Evolutionary conservation across 2,888 invertebrate species (phyloP).

Genomic region (Cordilura impudica): DNA sequence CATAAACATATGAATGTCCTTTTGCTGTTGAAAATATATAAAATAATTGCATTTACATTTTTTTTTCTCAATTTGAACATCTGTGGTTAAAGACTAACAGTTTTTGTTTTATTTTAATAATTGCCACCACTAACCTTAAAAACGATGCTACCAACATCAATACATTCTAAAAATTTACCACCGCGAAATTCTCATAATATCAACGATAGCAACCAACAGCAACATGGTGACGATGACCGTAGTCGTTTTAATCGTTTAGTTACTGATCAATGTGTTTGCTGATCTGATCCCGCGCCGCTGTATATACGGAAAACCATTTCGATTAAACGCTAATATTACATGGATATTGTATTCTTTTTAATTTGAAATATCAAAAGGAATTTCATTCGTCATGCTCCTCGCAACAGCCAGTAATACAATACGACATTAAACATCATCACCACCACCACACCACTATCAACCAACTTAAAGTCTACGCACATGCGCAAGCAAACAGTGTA

Average conservation of each 20-base stretch:
- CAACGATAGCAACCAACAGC: neutral
- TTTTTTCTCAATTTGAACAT: constrained; percentile 53
- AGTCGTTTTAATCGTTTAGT: constrained; percentile 51
- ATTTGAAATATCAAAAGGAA: constrained; percentile 53
- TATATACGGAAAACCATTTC: constrained; percentile 42
- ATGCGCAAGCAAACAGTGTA: constrained; percentile 40
- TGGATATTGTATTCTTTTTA: constrained; percentile 40
- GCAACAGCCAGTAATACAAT: constrained; percentile 2
- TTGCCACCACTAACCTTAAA: constrained; percentile 47
- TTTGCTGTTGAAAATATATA: constrained; percentile 46
- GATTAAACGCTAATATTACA: constrained; percentile 57
- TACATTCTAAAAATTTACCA: constrained; percentile 30
- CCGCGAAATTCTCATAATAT: constrained; percentile 56
- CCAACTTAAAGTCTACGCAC: constrained; percentile 20
- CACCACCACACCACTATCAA: neutral
- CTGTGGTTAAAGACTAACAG: constrained; percentile 56
- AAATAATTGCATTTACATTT: constrained; percentile 58
- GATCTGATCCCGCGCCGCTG: constrained; percentile 38
- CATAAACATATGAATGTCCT: constrained; percentile 49
- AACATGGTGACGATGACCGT: constrained; percentile 25
- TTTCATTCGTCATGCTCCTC: constrained; percentile 55
- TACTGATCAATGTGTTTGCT: constrained; percentile 51
- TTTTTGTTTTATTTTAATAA: constrained; percentile 33
- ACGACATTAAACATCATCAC: neutral
- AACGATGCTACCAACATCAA: constrained; percentile 12